Evolutionary conservation across 1,140 invertebrate genomes (phyloP).

Genomic region (Drosophila miranda): DNA sequence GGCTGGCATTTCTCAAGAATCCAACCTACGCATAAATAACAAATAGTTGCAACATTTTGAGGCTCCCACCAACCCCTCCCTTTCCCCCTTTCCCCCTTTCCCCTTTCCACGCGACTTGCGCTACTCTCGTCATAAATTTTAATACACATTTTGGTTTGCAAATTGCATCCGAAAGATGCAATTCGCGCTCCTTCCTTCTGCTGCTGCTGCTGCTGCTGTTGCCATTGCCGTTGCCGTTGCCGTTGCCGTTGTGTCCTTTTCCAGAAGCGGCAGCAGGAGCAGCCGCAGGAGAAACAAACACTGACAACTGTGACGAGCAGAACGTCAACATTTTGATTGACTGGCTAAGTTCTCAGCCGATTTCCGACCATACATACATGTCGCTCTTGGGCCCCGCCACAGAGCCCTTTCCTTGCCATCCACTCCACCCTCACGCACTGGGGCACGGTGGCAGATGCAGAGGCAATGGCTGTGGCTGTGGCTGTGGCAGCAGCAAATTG

Average conservation of each 20-base stretch:
- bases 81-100: no score
- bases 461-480: no score
- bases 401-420: neutral
- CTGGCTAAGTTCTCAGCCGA: constrained; percentile 71
- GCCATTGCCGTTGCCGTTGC: constrained; percentile 45
- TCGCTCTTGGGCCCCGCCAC: neutral
- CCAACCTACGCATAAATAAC: constrained; percentile 45
- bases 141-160: constrained; percentile 80
- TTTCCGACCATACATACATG: constrained; percentile 34
- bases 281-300: constrained; percentile 22
- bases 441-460: constrained; percentile 8
- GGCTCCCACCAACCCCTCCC: constrained; percentile 1
- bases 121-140: constrained; percentile 76
- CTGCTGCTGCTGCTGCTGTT: constrained; percentile 11
- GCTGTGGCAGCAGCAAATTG: constrained; percentile 72
- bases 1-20: constrained; percentile 9
- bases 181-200: constrained; percentile 52
- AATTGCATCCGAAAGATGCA: constrained; percentile 74
- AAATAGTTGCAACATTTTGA: constrained; percentile 37
- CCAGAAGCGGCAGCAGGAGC: constrained; percentile 14
- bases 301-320: constrained; percentile 75
- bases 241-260: constrained; percentile 62
- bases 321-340: constrained; percentile 74
- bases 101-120: constrained; percentile 46
- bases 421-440: constrained; percentile 14